These are phyloP conservation scores for Astropecten irregularis DNA, from an alignment of 53 echinoderm and acorn worm genomes.

Conservation along the genomic window DNA sequence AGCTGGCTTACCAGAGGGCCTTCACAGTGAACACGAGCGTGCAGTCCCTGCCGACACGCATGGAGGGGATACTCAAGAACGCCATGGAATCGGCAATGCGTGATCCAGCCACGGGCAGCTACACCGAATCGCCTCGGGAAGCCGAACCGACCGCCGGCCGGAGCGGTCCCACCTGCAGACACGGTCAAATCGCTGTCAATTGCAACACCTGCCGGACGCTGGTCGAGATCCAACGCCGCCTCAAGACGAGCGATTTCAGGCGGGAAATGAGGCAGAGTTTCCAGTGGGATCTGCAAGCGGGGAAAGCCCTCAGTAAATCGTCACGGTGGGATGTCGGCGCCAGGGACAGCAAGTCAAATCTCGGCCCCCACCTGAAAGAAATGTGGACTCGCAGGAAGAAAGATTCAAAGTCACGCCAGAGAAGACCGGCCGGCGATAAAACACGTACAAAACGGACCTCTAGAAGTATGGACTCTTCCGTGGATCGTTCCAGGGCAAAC, in stretches of 20 bases:
- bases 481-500: neutral
- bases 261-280: conserved; percentile 26
- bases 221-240: conserved; percentile 59
- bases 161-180: conserved; percentile 50
- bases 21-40: conserved; percentile 60
- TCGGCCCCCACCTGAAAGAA: conserved; percentile 3
- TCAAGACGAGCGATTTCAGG: conserved; percentile 47
- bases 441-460: too few relatives aligned
- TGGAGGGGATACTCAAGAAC: conserved; percentile 54
- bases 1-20: conserved; percentile 50
- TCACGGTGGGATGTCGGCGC: neutral
- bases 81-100: conserved; percentile 20
- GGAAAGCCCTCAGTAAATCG: neutral
- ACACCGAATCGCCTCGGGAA: neutral
- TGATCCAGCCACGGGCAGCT: neutral
- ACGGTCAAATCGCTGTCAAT: conserved; percentile 54
- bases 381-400: neutral
- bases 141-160: neutral
- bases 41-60: conserved; percentile 40
- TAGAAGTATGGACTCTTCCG: neutral
- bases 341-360: neutral
- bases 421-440: too few relatives aligned
- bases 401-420: too few relatives aligned
- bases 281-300: conserved; percentile 61
- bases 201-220: conserved; percentile 68